Percentiles rank a stretch among this genome's conserved stretches.
phyloP scores from a whole-genome alignment of 2,888 invertebrate species.

The Catocala fraxini region DNA sequence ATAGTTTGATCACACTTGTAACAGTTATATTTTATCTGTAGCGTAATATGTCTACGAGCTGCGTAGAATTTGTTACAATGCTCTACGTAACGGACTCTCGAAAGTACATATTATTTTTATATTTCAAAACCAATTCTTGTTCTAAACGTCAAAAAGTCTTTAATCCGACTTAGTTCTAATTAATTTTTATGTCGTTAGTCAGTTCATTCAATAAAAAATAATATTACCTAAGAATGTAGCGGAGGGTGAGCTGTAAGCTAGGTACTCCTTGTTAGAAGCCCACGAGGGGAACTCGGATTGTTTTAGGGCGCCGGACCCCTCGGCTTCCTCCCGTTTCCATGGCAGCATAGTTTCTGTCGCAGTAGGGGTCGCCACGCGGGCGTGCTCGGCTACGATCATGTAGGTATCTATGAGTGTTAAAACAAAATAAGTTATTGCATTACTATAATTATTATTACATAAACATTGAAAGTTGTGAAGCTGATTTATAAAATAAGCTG shows the following conservation, averaged over 20 bases:
- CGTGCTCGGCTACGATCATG: slow-evolving; percentile 88
- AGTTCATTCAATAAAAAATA: neutral
- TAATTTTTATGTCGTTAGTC: no score
- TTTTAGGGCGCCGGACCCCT: slow-evolving; percentile 90
- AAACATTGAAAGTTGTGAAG: no score
- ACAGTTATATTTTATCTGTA: no score
- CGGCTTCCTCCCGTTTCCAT: slow-evolving; percentile 96
- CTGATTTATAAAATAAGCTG: no score
- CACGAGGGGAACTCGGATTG: slow-evolving; percentile 97
- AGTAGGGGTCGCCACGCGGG: slow-evolving; percentile 94
- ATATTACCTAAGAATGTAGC: slow-evolving; percentile 95
- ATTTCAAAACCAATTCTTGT: neutral
- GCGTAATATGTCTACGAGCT: slow-evolving; percentile 12
- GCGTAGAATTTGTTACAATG: slow-evolving; percentile 26
- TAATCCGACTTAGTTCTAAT: no score
- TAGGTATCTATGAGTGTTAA: slow-evolving; percentile 68
- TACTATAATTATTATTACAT: neutral
- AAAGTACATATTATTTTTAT: neutral
- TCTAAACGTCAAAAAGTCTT: no score
- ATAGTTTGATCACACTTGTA: no score
- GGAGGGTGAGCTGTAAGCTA: slow-evolving; percentile 96
- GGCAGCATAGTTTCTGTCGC: slow-evolving; percentile 96
- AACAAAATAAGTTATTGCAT: neutral
- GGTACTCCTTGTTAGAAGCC: slow-evolving; percentile 98
- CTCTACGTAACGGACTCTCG: slow-evolving; percentile 22